Evolutionary conservation across 2,888 invertebrate species (phyloP).

Genomic region (Meta bourneti): DNA sequence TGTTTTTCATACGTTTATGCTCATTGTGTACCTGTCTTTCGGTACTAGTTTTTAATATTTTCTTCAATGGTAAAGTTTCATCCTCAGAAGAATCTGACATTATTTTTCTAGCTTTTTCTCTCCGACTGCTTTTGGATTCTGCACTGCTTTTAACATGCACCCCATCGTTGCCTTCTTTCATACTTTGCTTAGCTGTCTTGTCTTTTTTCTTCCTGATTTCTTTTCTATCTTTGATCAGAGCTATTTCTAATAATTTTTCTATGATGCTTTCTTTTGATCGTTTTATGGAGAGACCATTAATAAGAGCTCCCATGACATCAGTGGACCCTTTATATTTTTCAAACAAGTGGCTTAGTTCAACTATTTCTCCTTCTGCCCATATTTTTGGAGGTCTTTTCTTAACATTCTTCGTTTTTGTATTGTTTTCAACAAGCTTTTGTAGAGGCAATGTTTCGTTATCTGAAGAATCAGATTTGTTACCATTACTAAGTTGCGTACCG

Average conservation of each 20-base stretch:
- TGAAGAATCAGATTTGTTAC: slow-evolving; percentile 62
- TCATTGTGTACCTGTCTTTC: neutral
- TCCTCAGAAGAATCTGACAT: slow-evolving; percentile 77
- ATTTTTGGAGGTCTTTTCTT: slow-evolving; percentile 1
- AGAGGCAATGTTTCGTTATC: slow-evolving; percentile 90
- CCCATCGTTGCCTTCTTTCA: neutral
- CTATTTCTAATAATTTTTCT: slow-evolving; percentile 56
- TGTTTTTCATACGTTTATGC: neutral
- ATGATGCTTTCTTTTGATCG: slow-evolving; percentile 24
- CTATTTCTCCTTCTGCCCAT: slow-evolving; percentile 51
- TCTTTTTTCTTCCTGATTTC: slow-evolving; percentile 20
- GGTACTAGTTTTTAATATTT: neutral
- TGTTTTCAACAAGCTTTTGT: slow-evolving; percentile 83
- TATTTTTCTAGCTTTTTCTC: neutral
- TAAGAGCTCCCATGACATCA: slow-evolving; percentile 30
- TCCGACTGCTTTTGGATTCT: neutral
- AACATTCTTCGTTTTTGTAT: neutral
- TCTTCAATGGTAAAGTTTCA: slow-evolving; percentile 92
- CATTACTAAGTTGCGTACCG: neutral
- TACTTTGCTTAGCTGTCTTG: neutral
- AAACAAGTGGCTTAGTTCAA: slow-evolving; percentile 28
- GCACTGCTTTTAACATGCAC: neutral
- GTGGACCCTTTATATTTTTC: slow-evolving; percentile 5
- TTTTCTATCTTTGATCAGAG: slow-evolving; percentile 36
- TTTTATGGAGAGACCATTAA: slow-evolving; percentile 13